A percentile compares a stretch with the other conserved stretches of the same genome.
phyloP scores from a whole-genome alignment of 2,888 invertebrate genomes.

The Halictus ligatus region DNA sequence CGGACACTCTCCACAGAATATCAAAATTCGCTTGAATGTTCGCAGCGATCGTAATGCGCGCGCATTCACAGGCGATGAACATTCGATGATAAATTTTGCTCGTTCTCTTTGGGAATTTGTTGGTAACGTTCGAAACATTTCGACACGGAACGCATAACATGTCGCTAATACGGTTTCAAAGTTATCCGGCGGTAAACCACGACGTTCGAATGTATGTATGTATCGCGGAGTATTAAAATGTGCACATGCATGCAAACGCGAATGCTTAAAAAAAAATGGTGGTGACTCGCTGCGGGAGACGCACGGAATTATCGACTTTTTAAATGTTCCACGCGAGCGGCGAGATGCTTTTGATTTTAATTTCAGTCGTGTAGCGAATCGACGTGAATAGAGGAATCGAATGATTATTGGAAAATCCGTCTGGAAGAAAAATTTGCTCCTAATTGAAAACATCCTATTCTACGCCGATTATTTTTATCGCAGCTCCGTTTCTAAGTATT shows the following conservation, averaged over 20 bases:
- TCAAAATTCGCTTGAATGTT: background rate
- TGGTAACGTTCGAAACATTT: background rate
- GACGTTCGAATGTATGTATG: background rate
- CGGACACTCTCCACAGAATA: background rate
- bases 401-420: slow-evolving; percentile 4
- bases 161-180: background rate
- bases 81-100: background rate
- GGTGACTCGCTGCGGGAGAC: background rate
- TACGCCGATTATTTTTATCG: background rate
- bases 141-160: background rate
- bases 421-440: background rate
- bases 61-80: background rate
- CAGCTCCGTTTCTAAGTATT: background rate
- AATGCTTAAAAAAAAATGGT: slow-evolving; percentile 18
- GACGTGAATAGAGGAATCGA: background rate
- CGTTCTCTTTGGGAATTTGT: background rate
- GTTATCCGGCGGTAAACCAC: background rate
- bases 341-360: background rate
- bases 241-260: background rate
- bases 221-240: slow-evolving; percentile 27
- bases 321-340: background rate
- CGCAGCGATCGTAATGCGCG: background rate
- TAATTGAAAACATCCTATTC: background rate
- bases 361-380: background rate
- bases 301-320: slow-evolving; percentile 20